These are phyloP conservation scores for Vespertilio murinus DNA, from an alignment of 2,797 vertebrate genomes.

Conservation along the genomic window DNA sequence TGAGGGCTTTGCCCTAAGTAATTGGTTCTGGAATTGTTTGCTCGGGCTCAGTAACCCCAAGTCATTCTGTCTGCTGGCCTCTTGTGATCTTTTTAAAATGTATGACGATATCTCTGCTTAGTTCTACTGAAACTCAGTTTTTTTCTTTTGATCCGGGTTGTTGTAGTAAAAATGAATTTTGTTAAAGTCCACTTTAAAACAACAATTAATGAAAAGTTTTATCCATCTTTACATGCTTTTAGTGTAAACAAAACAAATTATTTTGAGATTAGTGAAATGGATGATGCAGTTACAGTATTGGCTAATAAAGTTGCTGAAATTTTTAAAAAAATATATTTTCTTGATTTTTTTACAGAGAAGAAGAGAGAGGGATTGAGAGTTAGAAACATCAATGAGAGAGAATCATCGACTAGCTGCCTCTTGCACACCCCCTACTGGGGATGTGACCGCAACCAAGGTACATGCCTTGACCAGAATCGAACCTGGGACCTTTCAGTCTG, in stretches of 20 bases:
- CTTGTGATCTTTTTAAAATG: neutral
- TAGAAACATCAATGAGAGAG: too few relatives aligned
- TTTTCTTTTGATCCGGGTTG: neutral
- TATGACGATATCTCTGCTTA: neutral
- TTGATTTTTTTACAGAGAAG: too few relatives aligned
- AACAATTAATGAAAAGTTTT: neutral
- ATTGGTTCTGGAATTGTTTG: neutral
- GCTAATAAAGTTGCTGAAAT: neutral
- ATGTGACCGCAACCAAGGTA: too few relatives aligned
- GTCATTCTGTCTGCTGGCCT: neutral
- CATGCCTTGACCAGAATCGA: too few relatives aligned
- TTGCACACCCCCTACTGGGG: too few relatives aligned
- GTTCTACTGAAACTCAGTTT: neutral
- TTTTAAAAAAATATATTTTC: too few relatives aligned
- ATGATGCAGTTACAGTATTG: neutral
- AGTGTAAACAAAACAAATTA: neutral
- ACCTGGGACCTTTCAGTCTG: too few relatives aligned
- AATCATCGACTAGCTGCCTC: too few relatives aligned
- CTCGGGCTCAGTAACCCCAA: neutral
- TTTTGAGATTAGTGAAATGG: neutral
- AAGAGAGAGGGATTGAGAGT: too few relatives aligned
- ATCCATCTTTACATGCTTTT: neutral
- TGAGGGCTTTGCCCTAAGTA: neutral
- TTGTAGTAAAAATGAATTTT: neutral
- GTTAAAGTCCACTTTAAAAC: neutral